Conservation (phyloP, 2,888 invertebrate genomes). For the Cremastinae sp. region DNA sequence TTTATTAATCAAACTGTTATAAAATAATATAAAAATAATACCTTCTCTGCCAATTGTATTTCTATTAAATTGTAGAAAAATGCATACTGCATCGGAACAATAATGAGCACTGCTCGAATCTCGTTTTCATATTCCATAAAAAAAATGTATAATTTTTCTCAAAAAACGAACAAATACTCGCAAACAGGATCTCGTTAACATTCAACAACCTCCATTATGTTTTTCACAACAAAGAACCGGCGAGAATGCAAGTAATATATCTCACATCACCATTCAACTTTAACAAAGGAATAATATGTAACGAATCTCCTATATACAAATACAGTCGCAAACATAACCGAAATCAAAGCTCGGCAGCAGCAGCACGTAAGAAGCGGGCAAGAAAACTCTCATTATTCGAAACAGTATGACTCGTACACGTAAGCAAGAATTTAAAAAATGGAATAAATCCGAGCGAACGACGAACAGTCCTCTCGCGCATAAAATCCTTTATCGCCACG, state of each 20-base stretch:
- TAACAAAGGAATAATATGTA: not conserved
- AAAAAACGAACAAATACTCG: too few relatives aligned
- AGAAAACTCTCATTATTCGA: conserved; percentile 47
- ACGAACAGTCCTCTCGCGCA: conserved; percentile 20
- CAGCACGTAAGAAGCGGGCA: conserved; percentile 2
- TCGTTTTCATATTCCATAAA: too few relatives aligned
- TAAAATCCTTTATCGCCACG: conserved; percentile 18
- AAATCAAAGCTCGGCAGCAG: conserved; percentile 36
- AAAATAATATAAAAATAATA: too few relatives aligned
- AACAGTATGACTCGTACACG: conserved; percentile 42
- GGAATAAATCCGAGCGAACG: not conserved
- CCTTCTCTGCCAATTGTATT: too few relatives aligned
- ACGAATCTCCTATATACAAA: conserved; percentile 46
- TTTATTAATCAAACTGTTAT: too few relatives aligned
- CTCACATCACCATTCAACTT: conserved; percentile 24
- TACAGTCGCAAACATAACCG: conserved; percentile 58
- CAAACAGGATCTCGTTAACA: too few relatives aligned
- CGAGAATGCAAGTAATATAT: conserved; percentile 1
- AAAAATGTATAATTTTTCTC: too few relatives aligned
- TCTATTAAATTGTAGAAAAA: too few relatives aligned
- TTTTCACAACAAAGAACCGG: not conserved
- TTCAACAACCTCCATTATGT: not conserved
- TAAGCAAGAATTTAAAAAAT: conserved; percentile 17
- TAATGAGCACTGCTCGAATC: too few relatives aligned
- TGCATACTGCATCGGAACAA: too few relatives aligned